Base-by-base conservation (phyloP, 2,797 vertebrate species). In the Ispidina lecontei region DNA sequence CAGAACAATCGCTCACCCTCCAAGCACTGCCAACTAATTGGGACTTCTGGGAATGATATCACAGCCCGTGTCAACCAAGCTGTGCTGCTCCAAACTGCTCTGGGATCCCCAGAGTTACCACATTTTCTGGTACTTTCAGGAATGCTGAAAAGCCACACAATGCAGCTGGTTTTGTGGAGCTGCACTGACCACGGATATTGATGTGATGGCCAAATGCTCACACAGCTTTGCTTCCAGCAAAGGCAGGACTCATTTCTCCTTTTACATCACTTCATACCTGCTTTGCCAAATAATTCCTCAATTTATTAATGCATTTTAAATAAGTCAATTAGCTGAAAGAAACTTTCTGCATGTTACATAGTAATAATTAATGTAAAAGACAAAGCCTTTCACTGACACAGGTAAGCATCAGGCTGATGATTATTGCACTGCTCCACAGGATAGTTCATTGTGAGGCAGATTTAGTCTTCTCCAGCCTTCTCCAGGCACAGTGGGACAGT, bases 21-120 rank as follows among this genome's bases (percentile, higher is more conserved):
- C 82, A 87, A 96, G 94, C 91, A 87, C 75, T 81, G 86, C 67
- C 90, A 92, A 28, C 94, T 97, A 97, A 97, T 97, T 97, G 96
- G 89, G 81, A 95, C 96, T 96, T 94, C 67, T 94, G 96, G 96
- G 96, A 95, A 88, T 14, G 79, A 73, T 79, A 95, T 91, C 95
- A 96, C 79, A 93, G 88, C 12, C 72, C 81, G 74, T 90, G 94
- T 92, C 93, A 94, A 93, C 84, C 84, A 91, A 46, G 76, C 90
- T 95, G 73, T 7, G 5, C 56, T 64, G 56, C 89, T 90, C 95
- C 79, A 91, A 94, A 94, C 65, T 84, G 89, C 86, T 89, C 77
- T 69, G 92, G 72, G 91, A 95, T 74, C 52, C 84, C 90, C 91
- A 90, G 85, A 93, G 79, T 90, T 92, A 80, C 79, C 56, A 25